Base-by-base conservation (phyloP, 2,113 vertebrate species). In the Rhinolophus ferrumequinum region DNA sequence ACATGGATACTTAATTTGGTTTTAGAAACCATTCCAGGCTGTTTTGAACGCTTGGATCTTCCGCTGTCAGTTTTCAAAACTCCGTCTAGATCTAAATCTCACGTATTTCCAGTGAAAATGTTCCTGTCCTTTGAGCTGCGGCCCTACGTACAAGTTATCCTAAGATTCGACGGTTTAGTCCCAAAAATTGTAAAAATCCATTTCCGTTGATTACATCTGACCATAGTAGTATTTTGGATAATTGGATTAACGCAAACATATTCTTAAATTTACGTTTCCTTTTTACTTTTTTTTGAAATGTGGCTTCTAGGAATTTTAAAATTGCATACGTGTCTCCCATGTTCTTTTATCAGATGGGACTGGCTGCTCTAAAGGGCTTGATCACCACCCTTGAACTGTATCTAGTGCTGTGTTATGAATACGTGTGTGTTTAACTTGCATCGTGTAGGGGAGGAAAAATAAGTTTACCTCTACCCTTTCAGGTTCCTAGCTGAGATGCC, bases 191-290 rank as follows among this genome's bases (percentile, higher is more conserved):
- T n/a, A n/a, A n/a, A n/a, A n/a, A n/a, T n/a, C n/a, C n/a, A n/a
- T n/a, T n/a, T n/a, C n/a, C 47, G 7, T 41, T 72, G 70, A 47
- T 70, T 76, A 41, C 35, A 11, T 35, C 44, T 28, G 56, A 75
- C 79, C n/a, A n/a, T n/a, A n/a, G 30, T 88, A 47, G 52, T 50
- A 10, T 47, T 47, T 89, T 88, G 84, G 24, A 79, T 84, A 52
- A 60, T n/a, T 69, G 8, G 33, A 15, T 83, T 88, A 50, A 73
- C 50, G 41, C 69, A 60, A 56, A 16, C 62, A 85, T 30, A 41
- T 24, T 26, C 41, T 94, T 33, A 76, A 58, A 35, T 90, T 47
- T 64, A 69, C 47, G 70, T 47, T 44, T 60, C 35, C 1, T 41
- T 86, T 90, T 58, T 62, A n/a, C 56, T 11, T 28, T 81, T 41